phyloP scores from a whole-genome alignment of 1,140 invertebrate species.

The Vanessa atalanta region DNA sequence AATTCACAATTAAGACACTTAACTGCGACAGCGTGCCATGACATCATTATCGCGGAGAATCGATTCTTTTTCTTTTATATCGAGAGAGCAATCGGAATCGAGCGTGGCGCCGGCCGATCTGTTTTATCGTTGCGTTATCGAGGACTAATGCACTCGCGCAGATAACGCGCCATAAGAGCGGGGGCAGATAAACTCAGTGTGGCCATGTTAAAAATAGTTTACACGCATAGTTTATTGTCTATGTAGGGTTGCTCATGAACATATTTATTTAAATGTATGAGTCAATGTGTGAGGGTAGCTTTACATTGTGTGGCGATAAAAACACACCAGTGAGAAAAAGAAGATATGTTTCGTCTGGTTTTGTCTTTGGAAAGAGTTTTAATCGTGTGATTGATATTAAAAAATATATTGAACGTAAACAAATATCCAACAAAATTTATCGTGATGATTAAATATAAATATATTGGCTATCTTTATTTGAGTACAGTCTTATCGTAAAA shows the following conservation, averaged over 20 bases:
- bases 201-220: conserved; percentile 79
- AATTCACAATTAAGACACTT: conserved; percentile 76
- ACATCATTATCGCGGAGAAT: conserved; percentile 74
- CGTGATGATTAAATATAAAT: conserved; percentile 27
- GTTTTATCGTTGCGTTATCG: conserved; percentile 77
- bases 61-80: conserved; percentile 76
- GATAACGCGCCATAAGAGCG: conserved; percentile 76
- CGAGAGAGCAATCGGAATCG: conserved; percentile 68
- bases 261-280: conserved; percentile 7
- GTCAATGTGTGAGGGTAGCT: neutral
- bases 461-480: conserved; percentile 23
- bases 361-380: neutral
- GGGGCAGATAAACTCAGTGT: conserved; percentile 77
- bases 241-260: conserved; percentile 48
- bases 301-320: neutral
- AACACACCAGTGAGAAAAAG: neutral
- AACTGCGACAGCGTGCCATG: conserved; percentile 68
- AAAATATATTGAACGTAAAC: conserved; percentile 10
- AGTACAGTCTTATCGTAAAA: conserved; percentile 20
- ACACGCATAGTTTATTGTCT: conserved; percentile 75
- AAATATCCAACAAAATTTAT: conserved; percentile 19
- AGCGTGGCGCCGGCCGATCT: conserved; percentile 74
- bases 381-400: neutral
- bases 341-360: too few relatives aligned
- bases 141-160: conserved; percentile 75